These are phyloP conservation scores for Cephalopholis sonnerati DNA, from an alignment of 2,113 vertebrate genomes.

Conservation along the genomic window DNA sequence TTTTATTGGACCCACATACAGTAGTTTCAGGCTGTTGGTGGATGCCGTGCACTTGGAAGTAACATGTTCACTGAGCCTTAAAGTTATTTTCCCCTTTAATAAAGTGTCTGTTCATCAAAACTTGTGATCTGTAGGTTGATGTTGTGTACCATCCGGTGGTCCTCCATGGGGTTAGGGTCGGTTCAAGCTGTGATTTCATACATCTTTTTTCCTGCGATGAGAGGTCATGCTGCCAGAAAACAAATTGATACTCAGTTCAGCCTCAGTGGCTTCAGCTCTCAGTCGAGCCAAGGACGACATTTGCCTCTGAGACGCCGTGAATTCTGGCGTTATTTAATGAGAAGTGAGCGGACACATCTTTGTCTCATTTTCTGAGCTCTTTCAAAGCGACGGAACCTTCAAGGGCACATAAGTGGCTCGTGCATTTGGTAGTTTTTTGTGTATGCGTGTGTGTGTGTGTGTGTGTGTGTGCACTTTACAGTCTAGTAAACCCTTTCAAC, in stretches of 20 bases:
- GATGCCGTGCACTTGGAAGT: background rate
- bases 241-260: slow-evolving; percentile 65
- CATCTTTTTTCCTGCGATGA: slow-evolving; percentile 41
- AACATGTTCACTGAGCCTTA: slow-evolving; percentile 1
- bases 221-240: slow-evolving; percentile 60
- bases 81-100: slow-evolving; percentile 5
- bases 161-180: background rate
- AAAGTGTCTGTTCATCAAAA: slow-evolving; percentile 35
- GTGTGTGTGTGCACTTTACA: slow-evolving; percentile 72
- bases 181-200: slow-evolving; percentile 47
- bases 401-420: slow-evolving; percentile 67
- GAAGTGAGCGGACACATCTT: slow-evolving; percentile 66
- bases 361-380: slow-evolving; percentile 69
- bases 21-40: background rate
- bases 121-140: slow-evolving; percentile 22
- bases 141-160: slow-evolving; percentile 30
- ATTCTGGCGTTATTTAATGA: slow-evolving; percentile 75
- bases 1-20: background rate
- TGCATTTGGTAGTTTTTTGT: slow-evolving; percentile 33
- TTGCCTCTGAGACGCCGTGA: slow-evolving; percentile 37
- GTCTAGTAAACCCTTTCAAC: slow-evolving; percentile 81
- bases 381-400: slow-evolving; percentile 54
- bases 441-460: background rate
- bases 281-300: slow-evolving; percentile 54
- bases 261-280: slow-evolving; percentile 57